Percentiles rank a stretch among this genome's conserved stretches.
phyloP scores from a whole-genome alignment of 2,888 invertebrate species.

The Drosophila prolongata region DNA sequence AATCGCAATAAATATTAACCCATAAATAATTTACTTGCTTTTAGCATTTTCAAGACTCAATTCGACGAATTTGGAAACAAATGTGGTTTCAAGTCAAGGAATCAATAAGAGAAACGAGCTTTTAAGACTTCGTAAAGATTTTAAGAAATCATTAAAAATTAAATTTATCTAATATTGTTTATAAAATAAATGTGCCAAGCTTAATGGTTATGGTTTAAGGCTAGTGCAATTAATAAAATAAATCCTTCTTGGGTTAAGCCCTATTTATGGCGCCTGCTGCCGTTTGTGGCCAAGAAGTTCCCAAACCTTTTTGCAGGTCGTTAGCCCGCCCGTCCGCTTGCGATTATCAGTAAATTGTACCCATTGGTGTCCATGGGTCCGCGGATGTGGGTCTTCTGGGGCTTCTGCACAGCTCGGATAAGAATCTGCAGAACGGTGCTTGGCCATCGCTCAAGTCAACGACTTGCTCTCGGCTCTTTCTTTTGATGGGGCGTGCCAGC shows the following conservation, averaged over 20 bases:
- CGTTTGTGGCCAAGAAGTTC: slow-evolving; percentile 42
- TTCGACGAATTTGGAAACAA: too few relatives aligned
- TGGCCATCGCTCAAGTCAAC: slow-evolving; percentile 64
- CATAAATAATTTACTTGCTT: too few relatives aligned
- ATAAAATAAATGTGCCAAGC: background rate
- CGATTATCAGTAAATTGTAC: slow-evolving; percentile 53
- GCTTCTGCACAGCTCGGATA: slow-evolving; percentile 41
- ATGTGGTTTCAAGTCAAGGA: too few relatives aligned
- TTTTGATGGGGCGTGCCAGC: slow-evolving; percentile 49
- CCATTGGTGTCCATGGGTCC: slow-evolving; percentile 31
- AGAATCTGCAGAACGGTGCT: slow-evolving; percentile 55
- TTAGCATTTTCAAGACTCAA: too few relatives aligned
- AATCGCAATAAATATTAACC: slow-evolving; percentile 29
- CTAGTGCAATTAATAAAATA: background rate
- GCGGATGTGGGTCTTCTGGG: slow-evolving; percentile 3
- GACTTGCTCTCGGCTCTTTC: slow-evolving; percentile 44
- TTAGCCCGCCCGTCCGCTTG: slow-evolving; percentile 56
- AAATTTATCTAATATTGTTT: too few relatives aligned
- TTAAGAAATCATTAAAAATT: too few relatives aligned
- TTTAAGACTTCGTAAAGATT: too few relatives aligned
- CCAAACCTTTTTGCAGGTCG: slow-evolving; percentile 54
- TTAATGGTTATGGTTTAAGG: too few relatives aligned
- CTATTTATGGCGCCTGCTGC: slow-evolving; percentile 28
- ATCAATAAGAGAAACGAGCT: too few relatives aligned
- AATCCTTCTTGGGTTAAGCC: slow-evolving; percentile 3